A percentile compares a stretch with the other conserved stretches of the same genome.
Evolutionary conservation across 2,797 vertebrate species (phyloP).

Genomic region (Phoeniculus purpureus): DNA sequence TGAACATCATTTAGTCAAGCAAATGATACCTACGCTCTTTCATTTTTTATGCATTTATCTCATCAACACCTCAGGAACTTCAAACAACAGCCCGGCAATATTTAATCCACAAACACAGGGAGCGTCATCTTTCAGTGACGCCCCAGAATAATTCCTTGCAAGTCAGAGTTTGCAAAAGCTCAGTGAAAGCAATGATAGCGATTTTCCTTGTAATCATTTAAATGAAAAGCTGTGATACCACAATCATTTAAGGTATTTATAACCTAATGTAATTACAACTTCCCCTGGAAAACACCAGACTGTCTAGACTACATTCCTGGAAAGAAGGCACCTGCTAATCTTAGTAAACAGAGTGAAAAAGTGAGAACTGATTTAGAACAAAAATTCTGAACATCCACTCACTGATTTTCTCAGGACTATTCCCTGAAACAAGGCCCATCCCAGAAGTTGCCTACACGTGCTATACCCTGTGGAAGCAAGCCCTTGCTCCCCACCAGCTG

Average conservation of each 20-base stretch:
- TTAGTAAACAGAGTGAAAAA: conserved; percentile 43
- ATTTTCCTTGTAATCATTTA: background rate
- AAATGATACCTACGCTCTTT: background rate
- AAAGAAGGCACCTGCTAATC: conserved; percentile 52
- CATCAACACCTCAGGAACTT: background rate
- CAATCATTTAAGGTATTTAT: conserved; percentile 13
- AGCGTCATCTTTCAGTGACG: background rate
- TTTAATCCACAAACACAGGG: background rate
- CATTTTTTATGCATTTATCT: background rate
- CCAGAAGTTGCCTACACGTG: background rate
- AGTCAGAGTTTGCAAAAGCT: background rate
- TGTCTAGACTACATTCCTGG: conserved; percentile 43
- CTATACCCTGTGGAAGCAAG: background rate
- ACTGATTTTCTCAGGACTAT: background rate
- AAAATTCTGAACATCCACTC: background rate
- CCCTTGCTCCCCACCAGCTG: background rate
- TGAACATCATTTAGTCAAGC: background rate
- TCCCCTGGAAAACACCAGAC: conserved; percentile 45
- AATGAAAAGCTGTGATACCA: background rate
- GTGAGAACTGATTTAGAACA: conserved; percentile 1
- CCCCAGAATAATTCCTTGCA: background rate
- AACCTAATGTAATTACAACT: conserved; percentile 27
- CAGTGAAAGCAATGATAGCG: background rate
- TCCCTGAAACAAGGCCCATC: background rate
- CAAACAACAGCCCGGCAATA: background rate